Conservation (phyloP, 2,113 vertebrate species). For the Hippopotamus amphibius region DNA sequence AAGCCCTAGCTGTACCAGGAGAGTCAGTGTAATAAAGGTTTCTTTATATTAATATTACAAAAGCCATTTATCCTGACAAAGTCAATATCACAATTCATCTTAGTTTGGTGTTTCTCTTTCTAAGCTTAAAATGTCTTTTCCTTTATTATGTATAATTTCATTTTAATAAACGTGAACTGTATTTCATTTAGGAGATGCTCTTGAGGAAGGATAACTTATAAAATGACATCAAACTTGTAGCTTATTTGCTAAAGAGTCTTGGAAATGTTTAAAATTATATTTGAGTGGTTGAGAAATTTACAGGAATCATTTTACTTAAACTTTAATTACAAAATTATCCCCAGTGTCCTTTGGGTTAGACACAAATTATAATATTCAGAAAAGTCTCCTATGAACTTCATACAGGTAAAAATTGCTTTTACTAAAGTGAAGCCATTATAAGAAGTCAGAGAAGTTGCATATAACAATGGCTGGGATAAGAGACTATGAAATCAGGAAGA, state of each 20-base stretch:
- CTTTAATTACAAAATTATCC: slow-evolving; percentile 63
- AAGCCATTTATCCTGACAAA: slow-evolving; percentile 92
- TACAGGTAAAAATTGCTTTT: slow-evolving; percentile 49
- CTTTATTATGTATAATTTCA: slow-evolving; percentile 85
- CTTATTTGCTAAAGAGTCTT: slow-evolving; percentile 73
- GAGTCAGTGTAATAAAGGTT: slow-evolving; percentile 93
- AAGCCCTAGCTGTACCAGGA: slow-evolving; percentile 88
- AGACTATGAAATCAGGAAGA: slow-evolving; percentile 33
- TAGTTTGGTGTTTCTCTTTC: slow-evolving; percentile 85
- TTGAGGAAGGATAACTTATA: slow-evolving; percentile 67
- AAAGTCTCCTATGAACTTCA: slow-evolving; percentile 24
- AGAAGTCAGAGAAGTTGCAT: slow-evolving; percentile 52
- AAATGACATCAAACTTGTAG: slow-evolving; percentile 74
- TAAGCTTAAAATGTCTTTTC: slow-evolving; percentile 84
- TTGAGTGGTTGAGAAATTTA: slow-evolving; percentile 67
- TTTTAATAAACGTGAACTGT: slow-evolving; percentile 85
- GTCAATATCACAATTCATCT: slow-evolving; percentile 93
- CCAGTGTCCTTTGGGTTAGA: slow-evolving; percentile 23
- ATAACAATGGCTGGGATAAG: neutral
- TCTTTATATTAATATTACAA: slow-evolving; percentile 95
- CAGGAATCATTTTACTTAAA: slow-evolving; percentile 64
- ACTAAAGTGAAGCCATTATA: slow-evolving; percentile 56
- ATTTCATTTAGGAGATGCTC: slow-evolving; percentile 78
- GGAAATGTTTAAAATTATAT: slow-evolving; percentile 74
- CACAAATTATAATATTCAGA: slow-evolving; percentile 26